Percentiles rank a stretch among this genome's conserved stretches.
Conservation (phyloP, 2,797 vertebrate species). For the Anguilla pacifica region DNA sequence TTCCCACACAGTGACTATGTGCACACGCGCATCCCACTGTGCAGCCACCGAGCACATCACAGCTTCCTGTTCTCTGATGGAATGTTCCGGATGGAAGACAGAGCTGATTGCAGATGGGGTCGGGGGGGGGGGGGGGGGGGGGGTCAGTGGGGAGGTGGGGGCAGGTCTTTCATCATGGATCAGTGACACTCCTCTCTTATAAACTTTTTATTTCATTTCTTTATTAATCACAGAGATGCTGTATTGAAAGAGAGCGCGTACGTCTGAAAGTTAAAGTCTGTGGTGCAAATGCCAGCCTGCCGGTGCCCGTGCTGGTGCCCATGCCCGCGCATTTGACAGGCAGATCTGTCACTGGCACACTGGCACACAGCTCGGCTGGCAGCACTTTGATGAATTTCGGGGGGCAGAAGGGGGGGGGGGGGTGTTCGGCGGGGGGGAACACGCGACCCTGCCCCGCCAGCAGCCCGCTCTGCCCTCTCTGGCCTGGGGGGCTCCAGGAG, state of each 20-base stretch:
- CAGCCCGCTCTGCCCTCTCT: background rate
- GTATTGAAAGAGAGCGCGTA: constrained; percentile 31
- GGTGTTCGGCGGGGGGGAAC: background rate
- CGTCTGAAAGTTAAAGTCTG: constrained; percentile 60
- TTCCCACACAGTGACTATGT: background rate
- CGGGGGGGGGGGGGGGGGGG: too few relatives aligned
- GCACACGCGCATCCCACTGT: background rate
- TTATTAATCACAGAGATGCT: constrained; percentile 35
- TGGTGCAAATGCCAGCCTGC: constrained; percentile 62
- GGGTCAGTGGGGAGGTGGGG: background rate
- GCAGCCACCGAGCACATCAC: background rate
- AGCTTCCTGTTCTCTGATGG: constrained; percentile 21
- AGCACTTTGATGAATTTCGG: constrained; percentile 66
- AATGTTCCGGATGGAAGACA: constrained; percentile 16
- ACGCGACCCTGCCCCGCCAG: background rate
- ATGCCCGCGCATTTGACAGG: constrained; percentile 55
- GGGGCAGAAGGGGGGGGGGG: constrained; percentile 51
- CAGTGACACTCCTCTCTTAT: constrained; percentile 7
- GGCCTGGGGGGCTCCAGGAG: background rate
- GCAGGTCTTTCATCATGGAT: constrained; percentile 26
- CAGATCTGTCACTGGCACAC: constrained; percentile 63
- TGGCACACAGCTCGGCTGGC: constrained; percentile 49
- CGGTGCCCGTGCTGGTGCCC: background rate
- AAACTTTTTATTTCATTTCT: background rate
- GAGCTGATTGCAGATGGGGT: background rate